A percentile compares a stretch with the other conserved stretches of the same genome.
phyloP scores from a whole-genome alignment of 2,113 vertebrate genomes.

The Xiphias gladius region DNA sequence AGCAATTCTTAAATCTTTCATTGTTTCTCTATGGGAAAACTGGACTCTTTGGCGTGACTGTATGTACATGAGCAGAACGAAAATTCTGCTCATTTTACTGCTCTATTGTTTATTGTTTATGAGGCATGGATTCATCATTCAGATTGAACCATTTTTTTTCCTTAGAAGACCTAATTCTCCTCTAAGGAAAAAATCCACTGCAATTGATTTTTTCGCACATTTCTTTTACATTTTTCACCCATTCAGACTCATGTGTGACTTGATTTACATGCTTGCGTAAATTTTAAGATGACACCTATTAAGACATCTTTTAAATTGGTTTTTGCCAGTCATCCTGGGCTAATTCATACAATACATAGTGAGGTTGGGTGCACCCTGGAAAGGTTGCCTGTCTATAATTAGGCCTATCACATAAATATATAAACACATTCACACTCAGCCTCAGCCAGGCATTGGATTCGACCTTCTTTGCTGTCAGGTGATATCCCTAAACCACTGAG shows the following conservation, averaged over 20 bases:
- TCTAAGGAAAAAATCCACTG: background rate
- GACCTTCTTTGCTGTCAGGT: conserved; percentile 12
- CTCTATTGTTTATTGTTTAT: background rate
- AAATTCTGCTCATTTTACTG: background rate
- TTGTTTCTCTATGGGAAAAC: background rate
- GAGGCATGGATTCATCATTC: background rate
- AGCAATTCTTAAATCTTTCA: background rate
- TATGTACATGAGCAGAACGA: background rate
- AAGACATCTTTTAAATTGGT: too few relatives aligned
- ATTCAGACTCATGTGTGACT: background rate
- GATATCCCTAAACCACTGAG: conserved; percentile 25
- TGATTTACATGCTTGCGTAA: background rate
- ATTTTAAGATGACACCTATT: background rate
- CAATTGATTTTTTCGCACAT: background rate
- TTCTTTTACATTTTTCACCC: background rate
- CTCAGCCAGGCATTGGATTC: background rate
- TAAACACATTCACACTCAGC: background rate
- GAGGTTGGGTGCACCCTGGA: background rate
- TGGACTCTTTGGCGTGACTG: background rate
- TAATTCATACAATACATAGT: background rate
- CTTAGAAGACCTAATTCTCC: too few relatives aligned
- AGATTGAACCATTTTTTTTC: background rate
- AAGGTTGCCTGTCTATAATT: background rate
- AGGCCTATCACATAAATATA: conserved; percentile 10
- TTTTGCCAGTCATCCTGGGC: background rate